Base-by-base conservation (phyloP, 2,888 invertebrate species). In the Nymphalis c-album region DNA sequence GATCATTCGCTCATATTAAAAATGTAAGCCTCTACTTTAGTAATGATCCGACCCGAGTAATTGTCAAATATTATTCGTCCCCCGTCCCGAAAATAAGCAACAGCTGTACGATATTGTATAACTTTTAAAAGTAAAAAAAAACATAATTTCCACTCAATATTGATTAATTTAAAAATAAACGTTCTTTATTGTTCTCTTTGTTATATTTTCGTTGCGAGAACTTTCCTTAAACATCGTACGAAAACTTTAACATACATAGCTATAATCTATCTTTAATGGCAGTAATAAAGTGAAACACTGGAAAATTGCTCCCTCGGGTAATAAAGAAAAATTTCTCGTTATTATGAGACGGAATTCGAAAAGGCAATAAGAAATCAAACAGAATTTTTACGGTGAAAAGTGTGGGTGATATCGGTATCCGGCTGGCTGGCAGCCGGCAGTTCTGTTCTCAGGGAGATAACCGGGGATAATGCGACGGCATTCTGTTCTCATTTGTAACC, bases 401-500 rank as follows among this genome's bases (percentile, higher is more conserved):
- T 67, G 63, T 65, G 67, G 72, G 75, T 75, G 77, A 77, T 75
- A 73, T 70, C 64, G 68, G 73, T 75, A 73, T 69, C 63, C 64
- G 72, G 73, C 20, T 50, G 58, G 50, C 55, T 60, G 65, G 65
- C 65, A 66, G 50, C 61, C 70, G 75, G 77, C 64, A 62, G 51
- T 58, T 68, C 69, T 73, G 80, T 84, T 86, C 84, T 80, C 87
- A 84, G 82, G 81, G 77, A 84, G 86, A 87, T 86, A 85, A 79
- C 84, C 73, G 73, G 80, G 80, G 81, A 81, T 82, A 83, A 82
- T 80, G 78, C 76, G 75, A 67, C 62, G 74, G 71, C 68, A 76
- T 80, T 81, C 84, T 82, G 78, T 78, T 78, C 86, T 85, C 91
- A 90, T 91, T 91, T 90, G 88, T 90, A 86, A 86, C 86, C 75